A percentile compares a stretch with the other conserved stretches of the same genome.
These are phyloP conservation scores for Peromyscus leucopus DNA, from an alignment of 2,113 vertebrate species.

Conservation along the genomic window DNA sequence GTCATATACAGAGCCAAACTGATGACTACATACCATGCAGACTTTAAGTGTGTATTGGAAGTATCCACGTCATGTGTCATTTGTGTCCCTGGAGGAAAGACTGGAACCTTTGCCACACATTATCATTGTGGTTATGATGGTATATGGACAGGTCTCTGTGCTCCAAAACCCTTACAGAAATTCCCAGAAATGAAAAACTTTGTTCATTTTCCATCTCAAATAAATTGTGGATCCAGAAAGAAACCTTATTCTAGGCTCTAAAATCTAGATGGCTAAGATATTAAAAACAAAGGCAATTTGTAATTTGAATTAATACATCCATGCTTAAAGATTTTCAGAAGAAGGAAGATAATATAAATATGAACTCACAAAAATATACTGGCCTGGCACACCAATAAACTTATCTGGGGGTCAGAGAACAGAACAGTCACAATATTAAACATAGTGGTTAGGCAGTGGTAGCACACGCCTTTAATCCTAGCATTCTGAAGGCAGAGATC, in stretches of 20 bases:
- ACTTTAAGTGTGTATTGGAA: not conserved
- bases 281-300: slow-evolving; percentile 29
- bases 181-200: not conserved
- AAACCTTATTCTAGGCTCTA: not conserved
- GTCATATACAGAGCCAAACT: not conserved
- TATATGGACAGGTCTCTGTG: not conserved
- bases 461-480: too few species aligned
- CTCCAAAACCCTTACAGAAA: not conserved
- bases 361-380: slow-evolving; percentile 19
- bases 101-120: not conserved
- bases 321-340: slow-evolving; percentile 23
- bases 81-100: not conserved
- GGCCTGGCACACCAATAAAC: too few species aligned
- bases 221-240: not conserved
- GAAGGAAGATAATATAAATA: not conserved
- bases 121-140: not conserved
- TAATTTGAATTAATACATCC: not conserved
- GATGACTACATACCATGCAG: not conserved
- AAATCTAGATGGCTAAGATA: not conserved
- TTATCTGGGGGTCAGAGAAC: too few species aligned
- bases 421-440: too few species aligned
- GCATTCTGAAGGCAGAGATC: too few species aligned
- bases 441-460: too few species aligned
- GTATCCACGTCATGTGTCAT: not conserved
- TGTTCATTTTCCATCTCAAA: not conserved